These are phyloP conservation scores for Drosophila ezoana DNA, from an alignment of 2,888 invertebrate genomes.

Conservation along the genomic window DNA sequence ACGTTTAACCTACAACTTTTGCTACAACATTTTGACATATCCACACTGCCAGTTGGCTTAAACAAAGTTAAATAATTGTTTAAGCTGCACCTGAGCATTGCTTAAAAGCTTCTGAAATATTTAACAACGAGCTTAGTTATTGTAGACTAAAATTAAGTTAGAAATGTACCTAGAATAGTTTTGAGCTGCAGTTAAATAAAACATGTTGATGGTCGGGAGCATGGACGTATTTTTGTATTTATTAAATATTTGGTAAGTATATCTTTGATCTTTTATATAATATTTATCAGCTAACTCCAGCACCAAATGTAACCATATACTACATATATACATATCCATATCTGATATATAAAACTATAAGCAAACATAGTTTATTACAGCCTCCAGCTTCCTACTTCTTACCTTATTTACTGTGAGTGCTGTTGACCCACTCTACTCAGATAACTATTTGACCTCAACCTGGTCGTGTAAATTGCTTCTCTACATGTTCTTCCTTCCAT, in stretches of 20 bases:
- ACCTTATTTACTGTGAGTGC: conserved; percentile 18
- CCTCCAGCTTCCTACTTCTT: conserved; percentile 8
- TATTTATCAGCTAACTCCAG: no score
- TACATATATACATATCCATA: background rate
- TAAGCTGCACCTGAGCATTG: conserved; percentile 1
- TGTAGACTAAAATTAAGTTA: background rate
- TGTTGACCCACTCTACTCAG: conserved; percentile 19
- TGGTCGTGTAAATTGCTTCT: conserved; percentile 33
- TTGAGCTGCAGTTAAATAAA: no score
- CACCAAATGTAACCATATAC: background rate
- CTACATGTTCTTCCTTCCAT: conserved; percentile 1
- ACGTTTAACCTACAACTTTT: conserved; percentile 53
- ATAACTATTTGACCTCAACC: conserved; percentile 34
- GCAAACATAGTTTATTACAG: background rate
- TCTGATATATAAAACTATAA: background rate
- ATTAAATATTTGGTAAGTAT: no score
- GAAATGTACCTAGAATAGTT: no score
- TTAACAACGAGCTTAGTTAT: conserved; percentile 1
- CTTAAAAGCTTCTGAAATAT: conserved; percentile 2
- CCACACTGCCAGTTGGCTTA: conserved; percentile 32
- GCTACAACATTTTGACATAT: conserved; percentile 67
- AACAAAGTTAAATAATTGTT: conserved; percentile 22
- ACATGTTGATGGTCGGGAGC: no score
- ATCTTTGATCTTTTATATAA: no score
- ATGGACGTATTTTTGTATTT: no score